These are phyloP conservation scores for Teleogryllus occipitalis DNA, from an alignment of 1,140 invertebrate genomes.

Conservation along the genomic window DNA sequence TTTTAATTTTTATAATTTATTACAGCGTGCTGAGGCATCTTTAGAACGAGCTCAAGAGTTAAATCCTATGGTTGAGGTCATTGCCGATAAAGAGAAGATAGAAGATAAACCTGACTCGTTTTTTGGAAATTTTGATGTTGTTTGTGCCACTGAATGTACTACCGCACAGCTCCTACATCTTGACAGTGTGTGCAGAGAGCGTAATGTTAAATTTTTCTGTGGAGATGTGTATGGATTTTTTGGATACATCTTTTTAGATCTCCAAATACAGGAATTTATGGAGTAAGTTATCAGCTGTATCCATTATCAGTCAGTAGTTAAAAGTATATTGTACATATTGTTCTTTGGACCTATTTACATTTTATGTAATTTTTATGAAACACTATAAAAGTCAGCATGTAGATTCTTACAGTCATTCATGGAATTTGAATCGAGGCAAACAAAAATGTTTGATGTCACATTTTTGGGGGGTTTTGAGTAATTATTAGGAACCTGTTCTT, in stretches of 20 bases:
- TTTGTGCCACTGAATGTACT: slow-evolving; percentile 69
- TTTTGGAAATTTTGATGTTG: slow-evolving; percentile 74
- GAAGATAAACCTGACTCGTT: slow-evolving; percentile 58
- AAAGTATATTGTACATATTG: not conserved
- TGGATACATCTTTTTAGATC: slow-evolving; percentile 86
- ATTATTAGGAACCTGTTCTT: too few relatives aligned
- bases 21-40: slow-evolving; percentile 76
- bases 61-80: slow-evolving; percentile 88
- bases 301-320: slow-evolving; percentile 12
- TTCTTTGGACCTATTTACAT: slow-evolving; percentile 12
- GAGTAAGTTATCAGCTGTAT: slow-evolving; percentile 55
- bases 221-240: slow-evolving; percentile 90
- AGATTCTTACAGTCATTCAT: too few relatives aligned
- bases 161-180: slow-evolving; percentile 63
- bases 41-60: slow-evolving; percentile 65
- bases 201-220: slow-evolving; percentile 76
- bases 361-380: too few relatives aligned
- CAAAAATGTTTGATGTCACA: too few relatives aligned
- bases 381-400: too few relatives aligned
- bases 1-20: slow-evolving; percentile 23
- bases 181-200: slow-evolving; percentile 68
- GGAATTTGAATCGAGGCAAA: too few relatives aligned
- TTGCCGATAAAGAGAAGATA: slow-evolving; percentile 53
- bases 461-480: too few relatives aligned
- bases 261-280: slow-evolving; percentile 75